Base-by-base conservation (phyloP, 92 coral and sea anemone species). In the Porites divaricata region DNA sequence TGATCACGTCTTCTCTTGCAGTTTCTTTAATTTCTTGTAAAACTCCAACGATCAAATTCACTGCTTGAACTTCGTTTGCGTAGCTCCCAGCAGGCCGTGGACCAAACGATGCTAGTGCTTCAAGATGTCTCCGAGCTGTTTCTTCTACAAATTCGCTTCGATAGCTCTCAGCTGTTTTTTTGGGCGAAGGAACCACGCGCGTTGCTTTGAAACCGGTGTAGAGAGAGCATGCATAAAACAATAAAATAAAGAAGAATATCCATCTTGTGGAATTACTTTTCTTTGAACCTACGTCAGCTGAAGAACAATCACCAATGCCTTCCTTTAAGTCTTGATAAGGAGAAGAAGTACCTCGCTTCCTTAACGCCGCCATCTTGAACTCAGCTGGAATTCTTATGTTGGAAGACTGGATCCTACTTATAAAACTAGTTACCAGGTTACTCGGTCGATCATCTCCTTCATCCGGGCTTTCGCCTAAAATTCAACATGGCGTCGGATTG, bases 31-130 rank as follows among this genome's bases (percentile, higher is more conserved):
- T 91, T 54, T 86, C 66, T 19, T 84, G 77, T 19, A 97, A 78
- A 70, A 90, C 89, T 20, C 83, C 41, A 59, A 91, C 88, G 58
- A 97, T 88, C 67, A 93, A 95, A n/a, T 95, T 91, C 17, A 95
- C 98, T 26, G 98, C 84, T 75, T 89, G 95, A 58, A 95, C 80
- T 78, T 97, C 99, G 68, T 95, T 95, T 10, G 98, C 99, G 56
- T 89, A 80, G 88, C 99, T 97, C 58, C 99, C 99, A 58, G 99
- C 82, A 49, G 98, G 97, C 65, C 99, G 88, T 41, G 93, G 84
- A 16, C 98, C 98, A 75, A 86, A 93, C 3, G 98, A 97, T 19
- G 98, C 89, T 61, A 95, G 88, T 16, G 67, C 88, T 48, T 95
- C 93, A 66, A 97, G 92, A 74, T 97, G 97, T 2, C 73, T 63